phyloP scores from a whole-genome alignment of 2,888 invertebrate genomes.

The Trachelus troglodyta region DNA sequence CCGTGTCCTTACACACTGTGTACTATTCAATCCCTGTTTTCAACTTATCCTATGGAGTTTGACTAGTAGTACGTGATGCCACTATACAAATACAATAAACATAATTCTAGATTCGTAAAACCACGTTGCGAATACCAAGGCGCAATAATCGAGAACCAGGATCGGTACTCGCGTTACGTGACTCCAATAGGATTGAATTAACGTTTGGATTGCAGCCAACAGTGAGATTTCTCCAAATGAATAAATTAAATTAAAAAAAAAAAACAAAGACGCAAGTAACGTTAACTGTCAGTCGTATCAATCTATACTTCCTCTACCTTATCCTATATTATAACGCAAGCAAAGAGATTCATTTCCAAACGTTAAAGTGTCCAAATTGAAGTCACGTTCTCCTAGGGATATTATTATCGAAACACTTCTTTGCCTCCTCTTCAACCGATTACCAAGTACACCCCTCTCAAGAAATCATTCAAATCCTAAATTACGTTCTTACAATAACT shows the following conservation, averaged over 20 bases:
- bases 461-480: background rate
- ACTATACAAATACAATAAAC: conserved; percentile 32
- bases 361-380: background rate
- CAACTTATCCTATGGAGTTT: conserved; percentile 50
- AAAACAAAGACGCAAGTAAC: background rate
- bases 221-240: background rate
- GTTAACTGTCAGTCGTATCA: background rate
- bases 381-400: background rate
- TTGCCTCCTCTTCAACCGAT: background rate
- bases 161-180: conserved; percentile 13
- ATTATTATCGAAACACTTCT: background rate
- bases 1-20: conserved; percentile 34
- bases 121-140: conserved; percentile 10
- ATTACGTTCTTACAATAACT: conserved; percentile 9
- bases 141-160: conserved; percentile 3
- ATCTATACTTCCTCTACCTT: background rate
- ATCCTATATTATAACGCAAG: background rate
- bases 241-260: background rate
- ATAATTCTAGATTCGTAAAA: conserved; percentile 7
- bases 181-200: background rate
- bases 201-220: background rate
- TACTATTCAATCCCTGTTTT: conserved; percentile 56
- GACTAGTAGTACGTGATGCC: conserved; percentile 60
- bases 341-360: background rate
- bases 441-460: background rate